A percentile compares a stretch with the other conserved stretches of the same genome.
These are phyloP conservation scores for Eubasilissa regina DNA, from an alignment of 1,140 invertebrate genomes.

Conservation along the genomic window DNA sequence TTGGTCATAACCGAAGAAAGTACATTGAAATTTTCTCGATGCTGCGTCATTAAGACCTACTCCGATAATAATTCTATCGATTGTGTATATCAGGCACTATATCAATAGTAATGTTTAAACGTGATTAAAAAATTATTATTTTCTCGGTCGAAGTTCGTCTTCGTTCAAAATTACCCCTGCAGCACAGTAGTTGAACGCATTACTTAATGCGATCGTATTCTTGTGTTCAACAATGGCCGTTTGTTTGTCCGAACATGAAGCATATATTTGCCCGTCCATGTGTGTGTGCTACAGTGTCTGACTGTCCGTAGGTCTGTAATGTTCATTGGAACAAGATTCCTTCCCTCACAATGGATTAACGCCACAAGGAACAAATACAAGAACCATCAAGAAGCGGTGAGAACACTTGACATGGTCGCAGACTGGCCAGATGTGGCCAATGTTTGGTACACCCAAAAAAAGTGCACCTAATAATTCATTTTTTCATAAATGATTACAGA, in stretches of 20 bases:
- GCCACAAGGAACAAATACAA: constrained; percentile 54
- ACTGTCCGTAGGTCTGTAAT: neutral
- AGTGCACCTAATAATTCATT: neutral
- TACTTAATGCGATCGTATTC: constrained; percentile 56
- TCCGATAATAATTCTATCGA: too few relatives aligned
- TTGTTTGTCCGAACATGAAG: neutral
- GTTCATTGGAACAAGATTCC: constrained; percentile 46
- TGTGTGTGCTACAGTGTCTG: neutral
- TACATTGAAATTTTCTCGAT: too few relatives aligned
- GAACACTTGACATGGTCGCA: constrained; percentile 15
- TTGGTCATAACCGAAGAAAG: too few relatives aligned
- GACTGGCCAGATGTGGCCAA: neutral
- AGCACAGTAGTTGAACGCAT: constrained; percentile 49
- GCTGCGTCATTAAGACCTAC: too few relatives aligned
- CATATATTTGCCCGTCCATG: neutral
- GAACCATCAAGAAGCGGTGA: constrained; percentile 28
- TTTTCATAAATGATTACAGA: too few relatives aligned
- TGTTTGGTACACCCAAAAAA: neutral
- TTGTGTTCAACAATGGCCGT: constrained; percentile 36
- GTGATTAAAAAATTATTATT: too few relatives aligned
- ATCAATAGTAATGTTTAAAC: too few relatives aligned
- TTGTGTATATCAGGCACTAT: too few relatives aligned
- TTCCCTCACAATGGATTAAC: constrained; percentile 52
- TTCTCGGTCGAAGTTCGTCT: too few relatives aligned
- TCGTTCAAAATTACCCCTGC: neutral